These are phyloP conservation scores for Astyanax mexicanus DNA, from an alignment of 2,797 vertebrate genomes.

Conservation along the genomic window DNA sequence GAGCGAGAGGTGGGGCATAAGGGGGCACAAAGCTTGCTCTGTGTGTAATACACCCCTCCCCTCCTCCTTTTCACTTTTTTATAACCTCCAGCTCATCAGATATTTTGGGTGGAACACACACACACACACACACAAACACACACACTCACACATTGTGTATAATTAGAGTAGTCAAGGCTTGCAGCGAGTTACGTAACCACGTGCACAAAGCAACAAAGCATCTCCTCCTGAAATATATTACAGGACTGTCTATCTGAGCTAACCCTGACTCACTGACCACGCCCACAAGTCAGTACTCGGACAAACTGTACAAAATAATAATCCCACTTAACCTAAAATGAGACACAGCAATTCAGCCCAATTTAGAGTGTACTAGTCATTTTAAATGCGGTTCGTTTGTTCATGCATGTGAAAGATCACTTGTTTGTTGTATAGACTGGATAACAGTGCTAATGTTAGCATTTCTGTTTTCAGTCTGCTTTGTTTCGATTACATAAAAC, in stretches of 20 bases:
- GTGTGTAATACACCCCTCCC: slow-evolving; percentile 28
- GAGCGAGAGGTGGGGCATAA: not conserved
- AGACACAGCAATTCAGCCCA: too few species aligned
- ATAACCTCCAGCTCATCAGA: slow-evolving; percentile 37
- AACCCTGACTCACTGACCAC: too few species aligned
- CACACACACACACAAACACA: not conserved
- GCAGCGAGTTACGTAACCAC: slow-evolving; percentile 74
- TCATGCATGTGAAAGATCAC: too few species aligned
- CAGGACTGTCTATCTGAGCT: too few species aligned
- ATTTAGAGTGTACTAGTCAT: too few species aligned
- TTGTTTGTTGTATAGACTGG: too few species aligned
- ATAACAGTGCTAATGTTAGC: too few species aligned
- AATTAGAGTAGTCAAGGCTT: slow-evolving; percentile 75
- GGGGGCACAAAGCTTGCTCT: slow-evolving; percentile 52
- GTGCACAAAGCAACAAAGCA: slow-evolving; percentile 75
- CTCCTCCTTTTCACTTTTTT: not conserved
- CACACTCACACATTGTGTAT: slow-evolving; percentile 55
- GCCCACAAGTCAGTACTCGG: not conserved
- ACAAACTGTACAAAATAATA: not conserved
- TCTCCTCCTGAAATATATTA: slow-evolving; percentile 71
- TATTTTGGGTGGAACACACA: slow-evolving; percentile 35
- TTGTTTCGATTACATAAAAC: too few species aligned
- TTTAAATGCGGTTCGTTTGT: too few species aligned
- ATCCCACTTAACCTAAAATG: too few species aligned
- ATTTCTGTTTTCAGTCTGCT: too few species aligned